phyloP scores from a whole-genome alignment of 2,888 invertebrate species.

The Drosophila paramelanica region DNA sequence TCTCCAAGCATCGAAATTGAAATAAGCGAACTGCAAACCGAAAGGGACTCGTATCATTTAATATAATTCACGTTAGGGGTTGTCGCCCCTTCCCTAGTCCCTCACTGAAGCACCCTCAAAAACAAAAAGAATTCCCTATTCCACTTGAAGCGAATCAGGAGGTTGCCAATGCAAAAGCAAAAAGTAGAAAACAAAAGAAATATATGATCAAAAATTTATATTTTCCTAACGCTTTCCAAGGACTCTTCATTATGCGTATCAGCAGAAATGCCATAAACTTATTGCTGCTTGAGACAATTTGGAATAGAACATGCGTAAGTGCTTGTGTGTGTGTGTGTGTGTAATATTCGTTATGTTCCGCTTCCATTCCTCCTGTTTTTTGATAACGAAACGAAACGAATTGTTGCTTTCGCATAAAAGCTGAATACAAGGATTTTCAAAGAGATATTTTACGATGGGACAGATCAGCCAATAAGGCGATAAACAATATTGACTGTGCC shows the following conservation, averaged over 20 bases:
- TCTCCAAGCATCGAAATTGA: background rate
- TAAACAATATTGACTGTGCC: constrained; percentile 7
- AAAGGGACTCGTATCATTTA: constrained; percentile 26
- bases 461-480: constrained; percentile 2
- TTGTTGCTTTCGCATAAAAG: no score
- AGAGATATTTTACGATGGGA: background rate
- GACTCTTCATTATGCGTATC: constrained; percentile 41
- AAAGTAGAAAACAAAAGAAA: constrained; percentile 1
- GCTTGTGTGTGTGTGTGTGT: background rate
- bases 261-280: constrained; percentile 3
- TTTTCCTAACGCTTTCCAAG: constrained; percentile 40
- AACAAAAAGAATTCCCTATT: constrained; percentile 10
- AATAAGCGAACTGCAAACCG: background rate
- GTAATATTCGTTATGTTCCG: no score
- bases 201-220: constrained; percentile 9
- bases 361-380: background rate
- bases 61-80: constrained; percentile 20
- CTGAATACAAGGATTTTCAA: background rate
- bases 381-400: background rate
- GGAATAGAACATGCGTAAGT: background rate
- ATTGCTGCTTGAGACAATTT: background rate
- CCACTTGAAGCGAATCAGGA: constrained; percentile 26
- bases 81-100: background rate
- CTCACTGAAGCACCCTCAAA: constrained; percentile 13
- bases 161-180: constrained; percentile 21